Evolutionary conservation across 2,888 invertebrate genomes (phyloP).

Genomic region (Sphaerophoria rueppellii): DNA sequence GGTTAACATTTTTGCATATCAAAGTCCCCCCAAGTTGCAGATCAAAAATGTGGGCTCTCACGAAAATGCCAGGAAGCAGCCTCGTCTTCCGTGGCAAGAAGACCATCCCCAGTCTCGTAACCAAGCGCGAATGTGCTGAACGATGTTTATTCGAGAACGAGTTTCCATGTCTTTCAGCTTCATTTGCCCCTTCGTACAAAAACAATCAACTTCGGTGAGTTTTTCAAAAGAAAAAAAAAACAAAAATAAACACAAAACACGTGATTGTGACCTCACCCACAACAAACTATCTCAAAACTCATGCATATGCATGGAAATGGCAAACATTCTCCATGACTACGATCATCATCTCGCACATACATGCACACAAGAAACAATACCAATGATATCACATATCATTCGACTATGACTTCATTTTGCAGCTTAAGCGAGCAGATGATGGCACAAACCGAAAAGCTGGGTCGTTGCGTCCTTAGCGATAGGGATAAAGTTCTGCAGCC

Average conservation of each 20-base stretch:
- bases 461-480: slow-evolving; percentile 88
- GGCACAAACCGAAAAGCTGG: slow-evolving; percentile 78
- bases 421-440: slow-evolving; percentile 61
- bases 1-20: slow-evolving; percentile 7
- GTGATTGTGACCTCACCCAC: slow-evolving; percentile 48
- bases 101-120: slow-evolving; percentile 85
- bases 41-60: slow-evolving; percentile 88
- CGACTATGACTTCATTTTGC: slow-evolving; percentile 30
- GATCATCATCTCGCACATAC: slow-evolving; percentile 37
- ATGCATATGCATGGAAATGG: slow-evolving; percentile 58
- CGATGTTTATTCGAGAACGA: slow-evolving; percentile 83
- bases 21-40: slow-evolving; percentile 84
- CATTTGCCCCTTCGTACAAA: slow-evolving; percentile 83
- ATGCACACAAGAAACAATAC: neutral
- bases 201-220: slow-evolving; percentile 81
- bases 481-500: slow-evolving; percentile 90
- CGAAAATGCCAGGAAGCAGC: slow-evolving; percentile 89
- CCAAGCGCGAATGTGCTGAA: slow-evolving; percentile 87
- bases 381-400: slow-evolving; percentile 51
- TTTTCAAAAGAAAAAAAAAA: neutral
- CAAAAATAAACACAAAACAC: neutral
- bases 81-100: slow-evolving; percentile 87
- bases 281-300: neutral
- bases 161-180: slow-evolving; percentile 84
- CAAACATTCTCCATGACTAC: slow-evolving; percentile 51